phyloP scores from a whole-genome alignment of 2,888 invertebrate genomes.

The Rhabditophanes sp. region DNA sequence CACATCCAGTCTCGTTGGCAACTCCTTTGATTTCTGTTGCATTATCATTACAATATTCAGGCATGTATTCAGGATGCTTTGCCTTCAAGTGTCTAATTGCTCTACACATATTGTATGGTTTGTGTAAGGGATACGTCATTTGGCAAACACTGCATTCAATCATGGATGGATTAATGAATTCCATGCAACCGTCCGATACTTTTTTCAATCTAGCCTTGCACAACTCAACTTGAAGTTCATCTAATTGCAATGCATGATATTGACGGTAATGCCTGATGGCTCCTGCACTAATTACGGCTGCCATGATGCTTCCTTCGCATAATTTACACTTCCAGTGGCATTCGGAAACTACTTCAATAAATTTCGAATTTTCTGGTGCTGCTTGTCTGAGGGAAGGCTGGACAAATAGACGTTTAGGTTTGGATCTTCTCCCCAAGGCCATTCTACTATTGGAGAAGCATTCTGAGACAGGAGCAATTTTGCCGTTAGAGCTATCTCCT shows the following conservation, averaged over 20 bases:
- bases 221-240: conserved; percentile 36
- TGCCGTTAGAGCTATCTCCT: too few species aligned
- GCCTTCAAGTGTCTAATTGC: conserved; percentile 39
- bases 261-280: conserved; percentile 38
- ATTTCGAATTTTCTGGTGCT: conserved; percentile 24
- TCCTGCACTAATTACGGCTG: conserved; percentile 30
- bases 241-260: conserved; percentile 25
- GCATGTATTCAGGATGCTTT: conserved; percentile 39
- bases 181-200: conserved; percentile 42
- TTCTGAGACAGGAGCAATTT: conserved; percentile 5
- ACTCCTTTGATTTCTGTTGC: too few species aligned
- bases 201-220: conserved; percentile 39
- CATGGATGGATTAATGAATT: conserved; percentile 30
- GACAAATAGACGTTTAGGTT: conserved; percentile 39
- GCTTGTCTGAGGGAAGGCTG: conserved; percentile 35
- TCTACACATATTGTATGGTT: conserved; percentile 40
- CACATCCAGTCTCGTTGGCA: too few species aligned
- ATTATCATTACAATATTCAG: too few species aligned
- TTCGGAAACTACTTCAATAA: conserved; percentile 27
- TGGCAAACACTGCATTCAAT: conserved; percentile 41
- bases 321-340: conserved; percentile 39
- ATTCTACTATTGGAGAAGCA: conserved; percentile 31
- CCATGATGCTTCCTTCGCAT: conserved; percentile 24
- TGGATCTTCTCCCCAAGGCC: conserved; percentile 25
- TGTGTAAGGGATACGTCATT: conserved; percentile 36